Conservation (phyloP, 2,888 invertebrate genomes). For the Nemoura dubitans region DNA sequence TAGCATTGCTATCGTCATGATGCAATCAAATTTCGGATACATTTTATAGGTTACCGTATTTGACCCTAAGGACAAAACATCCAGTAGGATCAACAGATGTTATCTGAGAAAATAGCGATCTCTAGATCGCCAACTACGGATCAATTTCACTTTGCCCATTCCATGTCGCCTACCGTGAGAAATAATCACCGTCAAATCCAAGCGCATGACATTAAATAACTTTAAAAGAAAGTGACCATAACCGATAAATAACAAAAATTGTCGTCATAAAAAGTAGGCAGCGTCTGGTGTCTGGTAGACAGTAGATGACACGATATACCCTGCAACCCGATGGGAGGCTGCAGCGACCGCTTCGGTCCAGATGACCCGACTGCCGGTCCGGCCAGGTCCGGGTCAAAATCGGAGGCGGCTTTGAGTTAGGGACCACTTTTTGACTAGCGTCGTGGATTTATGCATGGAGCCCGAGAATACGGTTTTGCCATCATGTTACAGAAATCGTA, state of each 20-base stretch:
- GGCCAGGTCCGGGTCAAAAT: not conserved
- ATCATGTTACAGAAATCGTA: not conserved
- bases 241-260: not conserved
- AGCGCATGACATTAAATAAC: not conserved
- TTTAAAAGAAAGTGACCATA: not conserved
- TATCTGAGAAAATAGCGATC: not conserved
- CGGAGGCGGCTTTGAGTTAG: not conserved
- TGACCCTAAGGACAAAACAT: no score
- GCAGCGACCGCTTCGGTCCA: not conserved
- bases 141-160: not conserved
- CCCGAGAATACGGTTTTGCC: not conserved
- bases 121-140: not conserved
- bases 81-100: not conserved
- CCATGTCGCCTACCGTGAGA: not conserved
- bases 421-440: not conserved
- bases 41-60: no score
- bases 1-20: no score
- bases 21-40: no score
- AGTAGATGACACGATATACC: not conserved
- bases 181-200: not conserved
- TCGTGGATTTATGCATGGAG: not conserved
- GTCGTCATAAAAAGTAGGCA: not conserved
- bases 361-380: not conserved
- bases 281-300: not conserved
- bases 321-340: not conserved